phyloP scores from a whole-genome alignment of 2,888 invertebrate species.

The Orchesellides sinensis region DNA sequence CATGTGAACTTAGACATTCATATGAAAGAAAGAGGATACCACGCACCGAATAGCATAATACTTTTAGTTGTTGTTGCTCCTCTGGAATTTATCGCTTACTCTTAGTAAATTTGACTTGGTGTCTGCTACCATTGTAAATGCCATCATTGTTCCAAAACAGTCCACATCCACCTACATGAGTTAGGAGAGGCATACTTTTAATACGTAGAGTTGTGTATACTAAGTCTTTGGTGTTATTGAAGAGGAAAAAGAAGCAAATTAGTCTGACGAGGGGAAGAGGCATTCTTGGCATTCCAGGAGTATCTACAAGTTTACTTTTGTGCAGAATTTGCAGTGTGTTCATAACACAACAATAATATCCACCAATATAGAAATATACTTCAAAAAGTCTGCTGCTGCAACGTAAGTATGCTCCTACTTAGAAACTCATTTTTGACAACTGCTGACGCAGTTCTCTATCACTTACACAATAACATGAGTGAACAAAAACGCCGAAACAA shows the following conservation, averaged over 20 bases:
- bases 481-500: neutral
- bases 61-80: neutral
- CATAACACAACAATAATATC: no score
- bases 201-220: neutral
- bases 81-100: neutral
- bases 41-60: no score
- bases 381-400: no score
- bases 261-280: neutral
- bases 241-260: neutral
- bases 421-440: constrained; percentile 27
- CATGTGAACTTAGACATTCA: no score
- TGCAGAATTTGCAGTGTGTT: no score
- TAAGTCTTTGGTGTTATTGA: neutral
- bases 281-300: constrained; percentile 47
- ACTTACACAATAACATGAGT: constrained; percentile 3
- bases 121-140: neutral
- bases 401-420: neutral
- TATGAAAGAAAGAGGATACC: no score
- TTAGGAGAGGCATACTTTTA: neutral
- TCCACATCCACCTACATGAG: neutral
- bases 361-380: no score
- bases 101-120: neutral
- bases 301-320: neutral
- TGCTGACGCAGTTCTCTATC: constrained; percentile 28
- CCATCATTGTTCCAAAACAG: neutral